phyloP scores from a whole-genome alignment of 2,797 vertebrate genomes.

The Microctenopoma stevenorrisi region DNA sequence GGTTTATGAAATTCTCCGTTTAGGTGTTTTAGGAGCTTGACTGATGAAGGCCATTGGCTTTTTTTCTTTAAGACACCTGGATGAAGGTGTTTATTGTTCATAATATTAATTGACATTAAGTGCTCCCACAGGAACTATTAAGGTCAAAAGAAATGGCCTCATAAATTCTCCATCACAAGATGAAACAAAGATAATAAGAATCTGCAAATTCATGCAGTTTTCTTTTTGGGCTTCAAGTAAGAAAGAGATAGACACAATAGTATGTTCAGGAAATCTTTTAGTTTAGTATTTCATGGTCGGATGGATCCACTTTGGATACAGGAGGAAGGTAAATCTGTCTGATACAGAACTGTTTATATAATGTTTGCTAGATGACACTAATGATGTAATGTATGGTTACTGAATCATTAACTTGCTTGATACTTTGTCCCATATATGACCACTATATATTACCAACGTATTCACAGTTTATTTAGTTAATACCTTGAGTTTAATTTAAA shows the following conservation, averaged over 20 bases:
- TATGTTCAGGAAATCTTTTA: neutral
- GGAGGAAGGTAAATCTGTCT: no score
- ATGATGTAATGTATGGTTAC: no score
- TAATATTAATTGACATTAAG: conserved; percentile 67
- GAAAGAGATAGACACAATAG: no score
- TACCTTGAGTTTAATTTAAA: no score
- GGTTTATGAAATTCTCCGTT: conserved; percentile 46
- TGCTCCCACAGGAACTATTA: conserved; percentile 43
- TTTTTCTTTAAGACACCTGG: conserved; percentile 47
- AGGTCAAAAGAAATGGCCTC: conserved; percentile 56
- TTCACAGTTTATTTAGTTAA: no score
- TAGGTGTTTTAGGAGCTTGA: conserved; percentile 51
- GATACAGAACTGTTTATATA: no score
- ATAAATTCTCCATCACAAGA: conserved; percentile 35
- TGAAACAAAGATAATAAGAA: conserved; percentile 39
- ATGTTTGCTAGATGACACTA: no score
- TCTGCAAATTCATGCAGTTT: conserved; percentile 15
- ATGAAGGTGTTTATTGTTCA: conserved; percentile 71
- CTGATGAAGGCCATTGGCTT: conserved; percentile 41
- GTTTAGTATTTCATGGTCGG: no score
- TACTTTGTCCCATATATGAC: neutral
- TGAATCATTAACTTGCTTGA: neutral
- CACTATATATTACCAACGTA: no score
- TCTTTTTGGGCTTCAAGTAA: neutral
- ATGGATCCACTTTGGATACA: no score